Evolutionary conservation across 2,797 vertebrate species (phyloP).

Genomic region (Poeciliopsis gracilis): DNA sequence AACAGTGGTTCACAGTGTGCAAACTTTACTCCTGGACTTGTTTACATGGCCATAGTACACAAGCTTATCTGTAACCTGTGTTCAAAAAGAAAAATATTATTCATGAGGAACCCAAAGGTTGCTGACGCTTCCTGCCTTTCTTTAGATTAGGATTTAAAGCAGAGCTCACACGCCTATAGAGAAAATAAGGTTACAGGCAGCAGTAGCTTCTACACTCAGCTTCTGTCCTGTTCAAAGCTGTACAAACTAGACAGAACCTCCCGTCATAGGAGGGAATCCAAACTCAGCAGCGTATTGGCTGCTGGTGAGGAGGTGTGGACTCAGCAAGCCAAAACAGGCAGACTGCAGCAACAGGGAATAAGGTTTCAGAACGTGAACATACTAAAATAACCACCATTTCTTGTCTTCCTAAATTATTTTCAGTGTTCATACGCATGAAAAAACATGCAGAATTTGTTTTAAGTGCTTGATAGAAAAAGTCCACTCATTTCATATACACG

Average conservation of each 20-base stretch:
- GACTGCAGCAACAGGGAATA: not conserved
- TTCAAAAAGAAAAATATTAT: not conserved
- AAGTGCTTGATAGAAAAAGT: not conserved
- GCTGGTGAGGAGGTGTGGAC: conserved; percentile 39
- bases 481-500: not conserved
- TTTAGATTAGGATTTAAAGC: not conserved
- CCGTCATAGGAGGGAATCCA: conserved; percentile 37
- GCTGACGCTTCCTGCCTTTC: not conserved
- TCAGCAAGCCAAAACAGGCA: conserved; percentile 20
- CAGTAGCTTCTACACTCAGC: conserved; percentile 18
- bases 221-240: conserved; percentile 38
- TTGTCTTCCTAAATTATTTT: not conserved
- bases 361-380: conserved; percentile 23
- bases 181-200: not conserved
- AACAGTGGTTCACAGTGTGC: not conserved
- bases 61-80: not conserved
- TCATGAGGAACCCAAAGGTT: conserved; percentile 7
- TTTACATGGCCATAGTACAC: not conserved
- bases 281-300: conserved; percentile 59
- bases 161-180: not conserved
- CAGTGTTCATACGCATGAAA: not conserved
- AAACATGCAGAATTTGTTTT: not conserved
- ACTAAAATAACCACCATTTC: not conserved
- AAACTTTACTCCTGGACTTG: not conserved
- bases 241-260: conserved; percentile 54